These are phyloP conservation scores for Empidonax alnorum DNA, from an alignment of 2,113 vertebrate species.

Conservation along the genomic window DNA sequence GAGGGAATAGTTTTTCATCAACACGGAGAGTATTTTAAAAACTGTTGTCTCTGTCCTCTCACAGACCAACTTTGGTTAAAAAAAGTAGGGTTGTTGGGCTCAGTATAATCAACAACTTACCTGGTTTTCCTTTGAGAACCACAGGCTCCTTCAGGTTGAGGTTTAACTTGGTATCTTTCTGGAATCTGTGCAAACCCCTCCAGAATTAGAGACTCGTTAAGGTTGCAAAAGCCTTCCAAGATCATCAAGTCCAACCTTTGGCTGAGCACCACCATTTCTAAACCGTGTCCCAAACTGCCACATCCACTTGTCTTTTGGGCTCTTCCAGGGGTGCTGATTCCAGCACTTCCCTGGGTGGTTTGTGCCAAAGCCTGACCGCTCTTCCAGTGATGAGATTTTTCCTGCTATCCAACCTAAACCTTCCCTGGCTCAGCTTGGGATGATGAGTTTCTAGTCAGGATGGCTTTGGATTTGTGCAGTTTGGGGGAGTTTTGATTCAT, in stretches of 20 bases:
- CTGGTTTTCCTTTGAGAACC: neutral
- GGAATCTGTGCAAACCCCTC: neutral
- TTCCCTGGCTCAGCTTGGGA: neutral
- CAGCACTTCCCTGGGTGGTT: neutral
- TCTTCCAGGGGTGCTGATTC: neutral
- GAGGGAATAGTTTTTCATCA: neutral
- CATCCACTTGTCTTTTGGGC: neutral
- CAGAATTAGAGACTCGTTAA: neutral
- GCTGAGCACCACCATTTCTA: rapidly evolving
- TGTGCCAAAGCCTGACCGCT: rapidly evolving
- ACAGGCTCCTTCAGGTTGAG: neutral
- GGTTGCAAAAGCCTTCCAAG: neutral
- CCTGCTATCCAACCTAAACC: neutral
- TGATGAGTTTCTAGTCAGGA: neutral
- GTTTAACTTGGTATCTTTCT: neutral
- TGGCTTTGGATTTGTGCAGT: neutral
- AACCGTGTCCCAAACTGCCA: neutral
- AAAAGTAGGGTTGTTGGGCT: neutral
- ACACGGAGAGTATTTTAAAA: neutral
- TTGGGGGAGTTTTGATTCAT: neutral
- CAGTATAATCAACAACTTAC: neutral
- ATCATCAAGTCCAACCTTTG: neutral
- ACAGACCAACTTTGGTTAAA: neutral
- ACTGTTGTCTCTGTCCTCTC: neutral
- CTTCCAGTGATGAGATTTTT: neutral